Conservation (phyloP, 2,888 invertebrate genomes). For the Sphaerophoria rueppellii region DNA sequence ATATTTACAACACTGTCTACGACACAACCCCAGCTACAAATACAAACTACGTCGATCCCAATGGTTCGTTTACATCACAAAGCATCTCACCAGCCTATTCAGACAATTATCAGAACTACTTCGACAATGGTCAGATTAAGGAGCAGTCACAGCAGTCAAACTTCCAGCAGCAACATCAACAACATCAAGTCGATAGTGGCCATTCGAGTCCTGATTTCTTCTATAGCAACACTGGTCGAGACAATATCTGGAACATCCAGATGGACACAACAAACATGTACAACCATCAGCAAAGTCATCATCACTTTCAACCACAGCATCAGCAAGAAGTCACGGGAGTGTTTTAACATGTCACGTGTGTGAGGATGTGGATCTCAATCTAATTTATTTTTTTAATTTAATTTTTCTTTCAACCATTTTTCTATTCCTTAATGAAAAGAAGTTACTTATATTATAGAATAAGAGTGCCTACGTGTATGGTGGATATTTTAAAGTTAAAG, state of each 20-base stretch:
- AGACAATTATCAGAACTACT: conserved; percentile 47
- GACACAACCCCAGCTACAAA: conserved; percentile 32
- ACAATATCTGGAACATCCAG: conserved; percentile 81
- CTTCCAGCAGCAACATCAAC: conserved; percentile 58
- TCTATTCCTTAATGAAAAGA: background rate
- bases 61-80: conserved; percentile 42
- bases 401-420: conserved; percentile 2
- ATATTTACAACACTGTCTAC: conserved; percentile 66
- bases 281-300: conserved; percentile 32
- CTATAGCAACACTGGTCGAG: conserved; percentile 80
- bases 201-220: conserved; percentile 78
- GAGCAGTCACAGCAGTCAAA: conserved; percentile 67
- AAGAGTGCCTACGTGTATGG: conserved; percentile 31
- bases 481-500: conserved; percentile 36
- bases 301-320: conserved; percentile 53
- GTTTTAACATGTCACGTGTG: conserved; percentile 25
- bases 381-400: conserved; percentile 12
- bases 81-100: conserved; percentile 51
- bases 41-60: conserved; percentile 31
- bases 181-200: conserved; percentile 51
- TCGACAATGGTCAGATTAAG: conserved; percentile 50
- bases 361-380: background rate
- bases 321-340: conserved; percentile 44
- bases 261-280: conserved; percentile 76
- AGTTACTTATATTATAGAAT: background rate